Evolutionary conservation across 2,888 invertebrate genomes (phyloP), one percentile per base, ranked within the genome.

Genomic region (Branchipolynoe longqiensis): DNA sequence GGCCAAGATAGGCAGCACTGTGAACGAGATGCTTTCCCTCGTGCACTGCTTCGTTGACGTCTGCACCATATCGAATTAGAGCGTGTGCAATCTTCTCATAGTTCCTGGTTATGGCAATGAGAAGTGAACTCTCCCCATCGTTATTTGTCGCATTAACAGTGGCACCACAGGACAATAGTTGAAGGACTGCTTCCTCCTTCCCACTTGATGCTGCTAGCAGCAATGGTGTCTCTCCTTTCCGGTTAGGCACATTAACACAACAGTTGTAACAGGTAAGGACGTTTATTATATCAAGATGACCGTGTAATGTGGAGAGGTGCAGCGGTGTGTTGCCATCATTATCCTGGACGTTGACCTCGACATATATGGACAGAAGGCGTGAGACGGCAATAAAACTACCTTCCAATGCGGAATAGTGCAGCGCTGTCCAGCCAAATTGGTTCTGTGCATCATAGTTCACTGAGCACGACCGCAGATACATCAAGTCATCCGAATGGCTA

Each of bases 21-120:
- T 82, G 82, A 25, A 85, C 31, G 3, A 78, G 64, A 25, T 62
- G 41, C 31, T 82, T n/a, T 36, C 40, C 54, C 38, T 40, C 82
- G 31, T 40, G 82, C 48, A 48, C 73, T 25, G 48, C 48, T 41
- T 64, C 58, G 33, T 85, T 82, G 0, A 85, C 64, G 36, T 85
- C 82, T 38, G 85, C 85, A 18, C 85, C 82, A 28, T 85, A 82
- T 41, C 48, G n/a, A 62, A 85, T 81, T 38, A 85, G 82, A 40
- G 59, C 58, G 48, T 82, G 31, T 33, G 59, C 81, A 28, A 85
- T 62, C 38, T 59, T 41, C 41, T 38, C 62, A 58, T 85, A 38
- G 54, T 74, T 74, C 31, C 58, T 62, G 38, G 41, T 58, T 22
- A 74, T 56, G 54, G 85, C 85, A 40, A 82, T 36, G 33, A 41